Conservation (phyloP, 2,113 vertebrate species). For the Sander vitreus region DNA sequence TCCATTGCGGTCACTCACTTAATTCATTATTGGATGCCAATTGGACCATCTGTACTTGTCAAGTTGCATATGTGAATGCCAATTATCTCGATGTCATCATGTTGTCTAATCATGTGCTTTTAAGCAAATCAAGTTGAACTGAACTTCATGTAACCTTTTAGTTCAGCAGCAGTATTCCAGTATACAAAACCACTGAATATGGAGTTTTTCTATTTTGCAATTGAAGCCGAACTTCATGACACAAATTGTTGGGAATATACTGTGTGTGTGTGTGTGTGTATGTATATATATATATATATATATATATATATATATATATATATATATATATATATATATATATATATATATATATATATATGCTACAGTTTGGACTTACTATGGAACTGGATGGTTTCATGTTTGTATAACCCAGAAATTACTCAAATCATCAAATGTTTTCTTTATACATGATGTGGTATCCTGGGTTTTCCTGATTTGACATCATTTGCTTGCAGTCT, state of each 20-base stretch:
- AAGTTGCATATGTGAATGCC: slow-evolving; percentile 5
- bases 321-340: no score
- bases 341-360: no score
- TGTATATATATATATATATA: no score
- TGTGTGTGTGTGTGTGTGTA: no score
- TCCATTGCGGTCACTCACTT: not conserved
- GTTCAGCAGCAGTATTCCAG: not conserved
- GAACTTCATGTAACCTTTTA: not conserved
- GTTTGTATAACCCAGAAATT: not conserved
- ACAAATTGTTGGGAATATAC: not conserved
- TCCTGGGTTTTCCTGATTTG: slow-evolving; percentile 11
- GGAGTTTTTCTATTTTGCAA: slow-evolving; percentile 16
- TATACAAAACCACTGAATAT: slow-evolving; percentile 7
- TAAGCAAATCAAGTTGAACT: slow-evolving; percentile 6
- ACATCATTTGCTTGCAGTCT: slow-evolving; percentile 21
- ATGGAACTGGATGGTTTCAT: not conserved
- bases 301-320: no score
- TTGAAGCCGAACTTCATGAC: not conserved
- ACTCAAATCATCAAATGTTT: slow-evolving; percentile 1
- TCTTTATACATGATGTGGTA: not conserved
- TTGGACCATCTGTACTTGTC: not conserved
- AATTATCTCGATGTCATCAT: slow-evolving; percentile 4
- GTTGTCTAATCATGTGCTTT: not conserved
- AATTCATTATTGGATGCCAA: slow-evolving; percentile 17
- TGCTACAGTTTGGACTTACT: not conserved